Conservation (phyloP, 2,113 vertebrate genomes). For the Pterophyllum scalare region DNA sequence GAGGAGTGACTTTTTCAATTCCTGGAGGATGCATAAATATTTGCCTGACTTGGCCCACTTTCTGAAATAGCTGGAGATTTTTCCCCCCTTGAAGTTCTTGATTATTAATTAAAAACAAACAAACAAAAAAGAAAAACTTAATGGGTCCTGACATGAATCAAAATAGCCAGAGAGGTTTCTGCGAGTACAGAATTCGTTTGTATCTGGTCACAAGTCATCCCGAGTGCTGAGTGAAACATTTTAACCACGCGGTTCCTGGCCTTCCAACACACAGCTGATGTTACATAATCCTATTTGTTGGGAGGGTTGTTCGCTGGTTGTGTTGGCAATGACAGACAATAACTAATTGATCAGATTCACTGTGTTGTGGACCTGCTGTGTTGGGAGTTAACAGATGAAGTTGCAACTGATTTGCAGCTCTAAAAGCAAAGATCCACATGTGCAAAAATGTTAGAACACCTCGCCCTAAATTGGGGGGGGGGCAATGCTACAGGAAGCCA, state of each 20-base stretch:
- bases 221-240: conserved; percentile 11
- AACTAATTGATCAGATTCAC: conserved; percentile 22
- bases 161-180: conserved; percentile 8
- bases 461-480: no score
- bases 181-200: neutral
- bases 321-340: conserved; percentile 5
- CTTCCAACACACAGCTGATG: conserved; percentile 3
- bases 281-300: conserved; percentile 38
- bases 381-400: neutral
- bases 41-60: conserved; percentile 49
- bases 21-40: conserved; percentile 69
- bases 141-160: neutral
- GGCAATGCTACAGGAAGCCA: neutral
- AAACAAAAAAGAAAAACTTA: neutral
- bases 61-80: conserved; percentile 26
- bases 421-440: neutral
- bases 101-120: neutral
- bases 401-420: neutral
- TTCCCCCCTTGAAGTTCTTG: neutral
- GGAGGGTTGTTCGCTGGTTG: neutral
- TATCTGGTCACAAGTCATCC: neutral
- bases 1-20: conserved; percentile 52
- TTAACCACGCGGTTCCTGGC: neutral
- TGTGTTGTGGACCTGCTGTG: neutral
- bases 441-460: neutral